phyloP scores from a whole-genome alignment of 2,797 vertebrate genomes.

The Melanogrammus aeglefinus region DNA sequence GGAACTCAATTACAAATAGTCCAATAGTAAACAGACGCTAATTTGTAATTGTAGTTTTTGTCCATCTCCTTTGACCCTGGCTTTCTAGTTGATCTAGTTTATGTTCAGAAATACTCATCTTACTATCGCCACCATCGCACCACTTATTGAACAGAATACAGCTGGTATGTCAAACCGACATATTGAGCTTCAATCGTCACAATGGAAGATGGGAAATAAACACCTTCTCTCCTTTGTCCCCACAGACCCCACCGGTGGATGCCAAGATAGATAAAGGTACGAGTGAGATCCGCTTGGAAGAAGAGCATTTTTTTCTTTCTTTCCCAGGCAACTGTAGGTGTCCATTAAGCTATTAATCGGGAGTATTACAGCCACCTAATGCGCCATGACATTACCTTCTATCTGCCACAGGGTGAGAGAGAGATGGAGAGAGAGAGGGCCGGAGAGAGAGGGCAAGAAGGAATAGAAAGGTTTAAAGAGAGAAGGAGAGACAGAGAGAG shows the following conservation, averaged over 20 bases:
- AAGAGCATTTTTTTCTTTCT: conserved; percentile 39
- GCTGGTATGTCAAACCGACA: background rate
- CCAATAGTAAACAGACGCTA: background rate
- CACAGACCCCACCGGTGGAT: background rate
- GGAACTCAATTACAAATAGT: background rate
- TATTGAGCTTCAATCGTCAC: background rate
- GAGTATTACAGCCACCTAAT: conserved; percentile 77
- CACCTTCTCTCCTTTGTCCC: background rate
- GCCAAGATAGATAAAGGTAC: background rate
- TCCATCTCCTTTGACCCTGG: background rate
- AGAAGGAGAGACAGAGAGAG: conserved; percentile 1
- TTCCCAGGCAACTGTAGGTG: conserved; percentile 64
- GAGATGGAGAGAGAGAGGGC: background rate
- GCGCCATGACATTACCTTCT: conserved; percentile 72
- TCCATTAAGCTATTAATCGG: conserved; percentile 73
- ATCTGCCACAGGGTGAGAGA: conserved; percentile 58
- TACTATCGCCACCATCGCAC: no score
- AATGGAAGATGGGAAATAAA: background rate
- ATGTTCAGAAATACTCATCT: background rate
- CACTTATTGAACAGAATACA: background rate
- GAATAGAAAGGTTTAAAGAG: background rate
- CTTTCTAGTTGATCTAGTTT: background rate
- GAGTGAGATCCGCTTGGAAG: background rate
- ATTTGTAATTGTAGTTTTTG: background rate
- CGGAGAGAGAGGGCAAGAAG: background rate